These are phyloP conservation scores for Hyposoter didymator DNA, from an alignment of 2,888 invertebrate species.

Conservation along the genomic window DNA sequence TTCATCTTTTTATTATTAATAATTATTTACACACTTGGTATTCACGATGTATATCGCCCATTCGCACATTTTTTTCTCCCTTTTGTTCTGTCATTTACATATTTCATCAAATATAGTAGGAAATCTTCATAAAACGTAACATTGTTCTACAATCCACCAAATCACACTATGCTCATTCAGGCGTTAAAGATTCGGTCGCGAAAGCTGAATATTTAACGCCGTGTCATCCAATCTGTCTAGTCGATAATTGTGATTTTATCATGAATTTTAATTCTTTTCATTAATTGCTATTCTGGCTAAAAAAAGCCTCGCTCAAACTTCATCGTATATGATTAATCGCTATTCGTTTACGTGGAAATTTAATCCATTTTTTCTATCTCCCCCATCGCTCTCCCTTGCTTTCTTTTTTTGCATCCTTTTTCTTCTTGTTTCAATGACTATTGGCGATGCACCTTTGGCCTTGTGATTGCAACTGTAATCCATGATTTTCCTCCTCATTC, in stretches of 20 bases:
- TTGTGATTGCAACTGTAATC: constrained; percentile 45
- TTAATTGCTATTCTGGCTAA: constrained; percentile 23
- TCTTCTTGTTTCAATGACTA: constrained; percentile 48
- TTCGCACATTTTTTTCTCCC: constrained; percentile 12
- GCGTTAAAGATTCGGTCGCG: constrained; percentile 32
- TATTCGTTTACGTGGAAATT: constrained; percentile 36
- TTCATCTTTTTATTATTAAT: constrained; percentile 58
- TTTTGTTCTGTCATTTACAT: constrained; percentile 53
- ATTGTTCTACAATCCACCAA: constrained; percentile 56
- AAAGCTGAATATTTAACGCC: constrained; percentile 10
- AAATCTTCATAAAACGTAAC: constrained; percentile 67
- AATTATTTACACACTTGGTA: constrained; percentile 64
- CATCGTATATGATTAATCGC: constrained; percentile 28
- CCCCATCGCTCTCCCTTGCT: not conserved
- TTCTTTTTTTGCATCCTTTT: not conserved
- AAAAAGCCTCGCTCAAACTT: constrained; percentile 38
- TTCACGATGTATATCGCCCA: constrained; percentile 52
- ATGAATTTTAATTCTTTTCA: constrained; percentile 3
- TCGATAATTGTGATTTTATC: constrained; percentile 52
- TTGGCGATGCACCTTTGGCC: constrained; percentile 58
- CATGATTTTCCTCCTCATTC: constrained; percentile 13
- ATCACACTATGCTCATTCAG: constrained; percentile 33
- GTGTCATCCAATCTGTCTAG: constrained; percentile 28
- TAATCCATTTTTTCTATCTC: not conserved
- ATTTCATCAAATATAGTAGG: constrained; percentile 70